Evolutionary conservation across 2,113 vertebrate species (phyloP).

Genomic region (Siphamia tubifer): DNA sequence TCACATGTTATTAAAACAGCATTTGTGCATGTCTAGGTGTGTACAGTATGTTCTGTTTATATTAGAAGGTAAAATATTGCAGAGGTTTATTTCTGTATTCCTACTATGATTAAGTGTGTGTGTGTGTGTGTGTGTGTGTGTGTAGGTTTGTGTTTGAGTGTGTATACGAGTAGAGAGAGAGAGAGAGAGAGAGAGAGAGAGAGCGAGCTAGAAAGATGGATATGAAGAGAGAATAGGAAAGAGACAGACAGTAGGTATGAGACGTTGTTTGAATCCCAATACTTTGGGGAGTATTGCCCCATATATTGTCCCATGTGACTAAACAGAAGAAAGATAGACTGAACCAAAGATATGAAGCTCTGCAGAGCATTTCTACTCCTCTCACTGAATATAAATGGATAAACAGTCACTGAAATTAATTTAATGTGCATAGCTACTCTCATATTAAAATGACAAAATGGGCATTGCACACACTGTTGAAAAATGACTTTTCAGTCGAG

Average conservation of each 20-base stretch:
- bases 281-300: slow-evolving; percentile 71
- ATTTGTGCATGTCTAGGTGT: not conserved
- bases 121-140: slow-evolving; percentile 5
- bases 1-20: not conserved
- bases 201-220: slow-evolving; percentile 39
- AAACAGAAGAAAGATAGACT: slow-evolving; percentile 53
- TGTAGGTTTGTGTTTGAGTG: not conserved
- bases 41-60: slow-evolving; percentile 11
- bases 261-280: slow-evolving; percentile 70
- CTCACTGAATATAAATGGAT: slow-evolving; percentile 63
- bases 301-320: slow-evolving; percentile 72
- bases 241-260: slow-evolving; percentile 41
- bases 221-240: slow-evolving; percentile 42
- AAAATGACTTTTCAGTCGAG: not conserved
- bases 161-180: slow-evolving; percentile 19
- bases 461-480: not conserved
- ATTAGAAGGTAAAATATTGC: slow-evolving; percentile 6
- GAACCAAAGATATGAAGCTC: slow-evolving; percentile 40
- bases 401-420: slow-evolving; percentile 46
- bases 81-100: slow-evolving; percentile 28
- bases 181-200: no score
- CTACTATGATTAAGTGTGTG: slow-evolving; percentile 9
- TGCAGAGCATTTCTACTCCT: slow-evolving; percentile 41
- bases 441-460: slow-evolving; percentile 11
- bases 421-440: slow-evolving; percentile 10